phyloP scores from a whole-genome alignment of 2,888 invertebrate genomes.

The Cantharis rustica region DNA sequence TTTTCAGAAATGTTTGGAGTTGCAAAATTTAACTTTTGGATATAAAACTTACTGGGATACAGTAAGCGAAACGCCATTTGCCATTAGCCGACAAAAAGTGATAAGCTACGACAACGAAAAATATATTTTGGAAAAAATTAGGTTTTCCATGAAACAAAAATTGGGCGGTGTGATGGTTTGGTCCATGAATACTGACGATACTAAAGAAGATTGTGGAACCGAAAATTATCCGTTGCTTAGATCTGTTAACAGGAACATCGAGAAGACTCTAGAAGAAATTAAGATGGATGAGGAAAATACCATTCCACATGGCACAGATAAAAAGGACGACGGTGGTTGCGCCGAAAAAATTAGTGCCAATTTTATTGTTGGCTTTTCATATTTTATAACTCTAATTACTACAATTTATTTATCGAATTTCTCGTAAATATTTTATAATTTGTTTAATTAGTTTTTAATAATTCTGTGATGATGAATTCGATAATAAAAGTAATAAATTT shows the following conservation, averaged over 20 bases:
- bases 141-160: slow-evolving; percentile 65
- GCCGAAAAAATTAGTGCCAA: background rate
- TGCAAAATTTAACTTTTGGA: slow-evolving; percentile 62
- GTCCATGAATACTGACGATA: slow-evolving; percentile 90
- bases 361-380: background rate
- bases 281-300: slow-evolving; percentile 44
- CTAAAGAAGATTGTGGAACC: slow-evolving; percentile 68
- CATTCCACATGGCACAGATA: slow-evolving; percentile 33
- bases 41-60: slow-evolving; percentile 78
- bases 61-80: slow-evolving; percentile 66
- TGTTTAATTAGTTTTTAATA: background rate
- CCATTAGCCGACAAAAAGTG: slow-evolving; percentile 66
- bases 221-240: slow-evolving; percentile 75
- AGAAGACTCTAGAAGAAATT: no score
- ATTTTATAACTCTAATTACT: background rate
- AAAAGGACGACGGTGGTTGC: background rate
- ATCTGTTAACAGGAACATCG: slow-evolving; percentile 63
- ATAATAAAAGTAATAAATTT: background rate
- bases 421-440: background rate
- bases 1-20: slow-evolving; percentile 66
- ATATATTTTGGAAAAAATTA: slow-evolving; percentile 77
- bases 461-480: background rate
- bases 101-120: slow-evolving; percentile 78
- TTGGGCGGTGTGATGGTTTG: slow-evolving; percentile 86
- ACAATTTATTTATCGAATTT: background rate